Evolutionary conservation across 2,797 vertebrate species (phyloP).

Genomic region (Pipistrellus pipistrellus): DNA sequence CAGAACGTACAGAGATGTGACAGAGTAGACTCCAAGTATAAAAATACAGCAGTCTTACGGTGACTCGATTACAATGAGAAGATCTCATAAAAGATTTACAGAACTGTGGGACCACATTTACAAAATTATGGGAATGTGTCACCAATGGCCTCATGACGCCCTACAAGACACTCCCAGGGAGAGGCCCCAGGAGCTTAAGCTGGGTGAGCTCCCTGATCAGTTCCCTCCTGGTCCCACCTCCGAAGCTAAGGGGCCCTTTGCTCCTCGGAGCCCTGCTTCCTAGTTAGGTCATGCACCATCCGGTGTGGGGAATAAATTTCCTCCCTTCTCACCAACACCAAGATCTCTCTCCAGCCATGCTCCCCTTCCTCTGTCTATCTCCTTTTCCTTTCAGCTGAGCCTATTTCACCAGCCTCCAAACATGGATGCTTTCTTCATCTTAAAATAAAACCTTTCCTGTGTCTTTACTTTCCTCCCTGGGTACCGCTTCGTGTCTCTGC

Average conservation of each 20-base stretch:
- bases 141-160: too few relatives aligned
- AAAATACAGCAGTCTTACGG: not conserved
- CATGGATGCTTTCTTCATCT: not conserved
- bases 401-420: not conserved
- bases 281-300: too few relatives aligned
- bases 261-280: too few relatives aligned
- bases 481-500: not conserved
- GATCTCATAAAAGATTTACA: not conserved
- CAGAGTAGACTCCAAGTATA: not conserved
- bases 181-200: too few relatives aligned
- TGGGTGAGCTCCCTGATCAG: too few relatives aligned
- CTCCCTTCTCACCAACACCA: not conserved
- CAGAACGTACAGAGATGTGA: not conserved
- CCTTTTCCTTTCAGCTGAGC: not conserved
- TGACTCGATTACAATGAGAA: not conserved
- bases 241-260: too few relatives aligned
- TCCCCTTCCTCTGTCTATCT: not conserved
- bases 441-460: not conserved
- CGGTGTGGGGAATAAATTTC: rapidly evolving
- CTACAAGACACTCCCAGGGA: too few relatives aligned
- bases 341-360: not conserved
- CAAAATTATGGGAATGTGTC: too few relatives aligned
- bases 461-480: not conserved
- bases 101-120: too few relatives aligned
- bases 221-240: too few relatives aligned